phyloP scores from a whole-genome alignment of 2,888 invertebrate species.

The Microctonus hyperodae region DNA sequence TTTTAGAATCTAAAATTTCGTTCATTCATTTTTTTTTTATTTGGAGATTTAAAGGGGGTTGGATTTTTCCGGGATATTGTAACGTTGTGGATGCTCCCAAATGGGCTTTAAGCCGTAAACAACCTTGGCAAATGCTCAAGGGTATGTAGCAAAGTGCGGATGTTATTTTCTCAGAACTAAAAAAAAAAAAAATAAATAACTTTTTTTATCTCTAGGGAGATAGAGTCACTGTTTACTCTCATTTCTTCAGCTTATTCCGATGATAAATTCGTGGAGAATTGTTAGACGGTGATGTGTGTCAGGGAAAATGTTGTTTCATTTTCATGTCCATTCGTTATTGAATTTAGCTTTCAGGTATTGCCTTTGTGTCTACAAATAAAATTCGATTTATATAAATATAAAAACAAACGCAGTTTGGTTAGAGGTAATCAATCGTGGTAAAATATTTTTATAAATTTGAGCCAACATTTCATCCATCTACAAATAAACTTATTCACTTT shows the following conservation, averaged over 20 bases:
- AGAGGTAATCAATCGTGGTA: conserved; percentile 25
- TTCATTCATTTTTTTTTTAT: no score
- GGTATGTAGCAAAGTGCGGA: background rate
- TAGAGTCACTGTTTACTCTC: conserved; percentile 7
- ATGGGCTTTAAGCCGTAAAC: conserved; percentile 6
- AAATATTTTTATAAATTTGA: conserved; percentile 2
- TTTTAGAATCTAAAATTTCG: background rate
- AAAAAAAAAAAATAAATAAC: background rate
- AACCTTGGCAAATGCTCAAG: conserved; percentile 13
- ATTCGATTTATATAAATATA: background rate
- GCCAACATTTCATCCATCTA: conserved; percentile 25
- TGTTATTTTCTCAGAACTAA: conserved; percentile 3
- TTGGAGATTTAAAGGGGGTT: background rate
- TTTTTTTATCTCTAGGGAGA: background rate
- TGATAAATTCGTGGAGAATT: conserved; percentile 19
- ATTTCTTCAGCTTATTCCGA: conserved; percentile 8
- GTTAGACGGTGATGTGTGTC: background rate
- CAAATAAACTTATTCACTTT: conserved; percentile 14
- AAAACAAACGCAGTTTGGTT: background rate
- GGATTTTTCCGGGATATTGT: background rate
- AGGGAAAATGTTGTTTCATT: conserved; percentile 8
- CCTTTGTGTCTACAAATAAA: background rate
- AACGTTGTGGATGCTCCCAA: background rate
- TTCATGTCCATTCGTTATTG: background rate
- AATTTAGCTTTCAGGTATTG: background rate